These are phyloP conservation scores for Cryptomyrus ogoouensis DNA, from an alignment of 2,113 vertebrate genomes.

Conservation along the genomic window DNA sequence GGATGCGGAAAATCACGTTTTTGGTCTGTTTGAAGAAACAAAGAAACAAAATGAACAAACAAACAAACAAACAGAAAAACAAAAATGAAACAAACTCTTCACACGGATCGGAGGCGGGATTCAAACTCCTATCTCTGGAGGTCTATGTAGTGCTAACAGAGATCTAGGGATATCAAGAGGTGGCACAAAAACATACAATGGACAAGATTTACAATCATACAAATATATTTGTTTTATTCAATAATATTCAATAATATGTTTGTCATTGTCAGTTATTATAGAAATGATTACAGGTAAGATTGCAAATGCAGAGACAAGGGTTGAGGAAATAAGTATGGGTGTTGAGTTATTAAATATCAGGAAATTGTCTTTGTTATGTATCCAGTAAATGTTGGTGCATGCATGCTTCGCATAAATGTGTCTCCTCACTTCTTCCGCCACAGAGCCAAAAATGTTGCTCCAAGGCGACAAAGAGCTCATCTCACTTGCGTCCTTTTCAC, in stretches of 20 bases:
- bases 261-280: constrained; percentile 62
- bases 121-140: neutral
- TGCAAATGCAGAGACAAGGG: constrained; percentile 58
- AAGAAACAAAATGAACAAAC: too few species aligned
- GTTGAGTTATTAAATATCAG: constrained; percentile 58
- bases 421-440: constrained; percentile 14
- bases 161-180: constrained; percentile 19
- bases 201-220: constrained; percentile 67
- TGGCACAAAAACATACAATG: constrained; percentile 30
- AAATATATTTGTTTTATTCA: constrained; percentile 80
- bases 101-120: neutral
- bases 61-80: too few species aligned
- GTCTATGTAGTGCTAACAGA: neutral
- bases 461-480: neutral
- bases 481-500: neutral
- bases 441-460: constrained; percentile 25
- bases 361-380: constrained; percentile 47
- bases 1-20: neutral
- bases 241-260: constrained; percentile 68
- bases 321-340: constrained; percentile 38
- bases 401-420: constrained; percentile 55
- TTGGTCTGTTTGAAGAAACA: neutral
- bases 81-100: neutral
- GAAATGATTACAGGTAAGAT: constrained; percentile 22
- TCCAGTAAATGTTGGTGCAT: constrained; percentile 69